These are phyloP conservation scores for Scaptomyza tumidula DNA, from an alignment of 2,888 invertebrate genomes.

Conservation along the genomic window DNA sequence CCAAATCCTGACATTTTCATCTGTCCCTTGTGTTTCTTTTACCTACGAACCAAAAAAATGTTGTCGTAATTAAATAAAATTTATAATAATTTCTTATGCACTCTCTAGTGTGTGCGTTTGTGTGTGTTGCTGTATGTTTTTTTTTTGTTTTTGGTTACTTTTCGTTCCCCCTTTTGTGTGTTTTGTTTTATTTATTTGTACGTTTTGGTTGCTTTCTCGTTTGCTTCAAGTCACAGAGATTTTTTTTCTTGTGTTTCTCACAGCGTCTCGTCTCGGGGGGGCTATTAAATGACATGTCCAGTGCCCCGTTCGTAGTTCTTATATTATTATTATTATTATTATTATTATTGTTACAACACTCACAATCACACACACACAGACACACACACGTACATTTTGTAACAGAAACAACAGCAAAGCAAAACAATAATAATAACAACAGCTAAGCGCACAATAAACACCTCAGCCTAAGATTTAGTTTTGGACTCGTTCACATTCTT, in stretches of 20 bases:
- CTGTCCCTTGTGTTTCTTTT: conserved; percentile 33
- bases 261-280: conserved; percentile 57
- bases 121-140: conserved; percentile 10
- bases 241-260: conserved; percentile 40
- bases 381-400: conserved; percentile 20
- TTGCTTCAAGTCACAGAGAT: conserved; percentile 5
- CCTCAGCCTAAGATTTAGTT: conserved; percentile 39
- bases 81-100: conserved; percentile 73
- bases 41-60: conserved; percentile 29
- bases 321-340: conserved; percentile 56
- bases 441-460: conserved; percentile 59
- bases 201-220: conserved; percentile 8
- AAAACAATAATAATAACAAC: conserved; percentile 34
- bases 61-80: conserved; percentile 76
- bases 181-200: conserved; percentile 15
- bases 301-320: conserved; percentile 47
- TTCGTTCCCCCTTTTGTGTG: conserved; percentile 20
- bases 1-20: conserved; percentile 70
- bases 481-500: conserved; percentile 45
- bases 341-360: conserved; percentile 40
- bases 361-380: conserved; percentile 28
- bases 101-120: conserved; percentile 10
- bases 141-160: conserved; percentile 13
- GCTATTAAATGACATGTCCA: conserved; percentile 60
- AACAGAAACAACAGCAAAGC: conserved; percentile 23